A percentile compares a stretch with the other conserved stretches of the same genome.
phyloP scores from a whole-genome alignment of 1,140 invertebrate species.

The Mesaphorura yosii region DNA sequence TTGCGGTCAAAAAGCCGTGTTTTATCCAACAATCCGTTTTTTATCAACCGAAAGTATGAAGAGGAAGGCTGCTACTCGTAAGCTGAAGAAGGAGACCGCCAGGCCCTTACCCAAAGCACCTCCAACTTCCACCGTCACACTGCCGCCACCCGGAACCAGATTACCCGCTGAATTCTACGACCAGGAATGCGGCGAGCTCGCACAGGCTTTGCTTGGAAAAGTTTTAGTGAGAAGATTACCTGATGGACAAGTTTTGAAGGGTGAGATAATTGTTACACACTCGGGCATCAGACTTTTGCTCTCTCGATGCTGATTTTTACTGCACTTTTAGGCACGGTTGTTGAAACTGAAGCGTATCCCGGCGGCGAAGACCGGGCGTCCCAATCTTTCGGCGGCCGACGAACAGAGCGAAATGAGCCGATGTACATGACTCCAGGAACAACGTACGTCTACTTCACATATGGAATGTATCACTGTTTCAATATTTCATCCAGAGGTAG shows the following conservation, averaged over 20 bases:
- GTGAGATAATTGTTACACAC: no score
- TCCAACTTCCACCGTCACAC: not conserved
- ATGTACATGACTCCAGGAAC: conserved; percentile 75
- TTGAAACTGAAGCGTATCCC: conserved; percentile 68
- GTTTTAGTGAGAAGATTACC: conserved; percentile 48
- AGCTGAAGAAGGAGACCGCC: conserved; percentile 1
- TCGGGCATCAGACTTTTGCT: no score
- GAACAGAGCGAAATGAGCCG: conserved; percentile 54
- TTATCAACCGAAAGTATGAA: not conserved
- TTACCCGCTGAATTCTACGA: conserved; percentile 21
- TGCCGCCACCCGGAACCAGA: no score
- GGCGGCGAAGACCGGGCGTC: conserved; percentile 60
- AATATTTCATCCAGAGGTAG: conserved; percentile 66
- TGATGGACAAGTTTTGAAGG: conserved; percentile 40
- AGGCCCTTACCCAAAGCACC: not conserved
- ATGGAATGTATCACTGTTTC: conserved; percentile 68
- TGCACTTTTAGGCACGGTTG: conserved; percentile 57
- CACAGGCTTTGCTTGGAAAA: conserved; percentile 40
- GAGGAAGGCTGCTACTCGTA: conserved; percentile 3
- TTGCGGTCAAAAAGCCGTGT: no score
- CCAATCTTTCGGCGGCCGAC: conserved; percentile 52
- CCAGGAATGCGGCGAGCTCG: conserved; percentile 9
- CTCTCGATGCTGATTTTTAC: no score
- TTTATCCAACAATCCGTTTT: not conserved
- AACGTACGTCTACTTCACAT: conserved; percentile 64